Base-by-base conservation (phyloP, 2,113 vertebrate genomes). In the Nyctibius bracteatus region DNA sequence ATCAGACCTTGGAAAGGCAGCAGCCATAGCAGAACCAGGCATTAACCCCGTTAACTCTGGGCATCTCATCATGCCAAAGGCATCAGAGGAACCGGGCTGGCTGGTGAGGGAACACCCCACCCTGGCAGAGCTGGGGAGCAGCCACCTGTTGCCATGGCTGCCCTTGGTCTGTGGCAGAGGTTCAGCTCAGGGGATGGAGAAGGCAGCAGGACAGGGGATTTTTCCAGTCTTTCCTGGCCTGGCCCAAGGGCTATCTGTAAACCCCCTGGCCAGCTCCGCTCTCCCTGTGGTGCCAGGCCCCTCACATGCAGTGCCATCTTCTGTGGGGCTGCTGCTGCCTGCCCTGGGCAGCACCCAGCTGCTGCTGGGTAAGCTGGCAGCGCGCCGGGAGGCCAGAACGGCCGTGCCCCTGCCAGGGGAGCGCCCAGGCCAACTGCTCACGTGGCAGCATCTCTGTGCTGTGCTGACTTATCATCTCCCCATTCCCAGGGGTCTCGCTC, bases 321-420 rank as follows among this genome's bases (percentile, higher is more conserved):
- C 79, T 11, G 25, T 2, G 1, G 72, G n/a, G 71, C 59, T 58
- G 66, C 51, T 47, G 80, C 72, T 37, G 51, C 65, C 47, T 58
- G 66, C 44, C 1, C 47, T 35, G 58, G 58, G 37, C 35, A 75
- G 8, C 37, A 44, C 23, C n/a, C 58, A 47, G 44, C 66, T 80
- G 39, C 68, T 71, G 83, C 62, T 65, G 49, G 70, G 63, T 28
- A 41, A 49, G 25, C 71, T 90, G 83, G 72, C 54, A 70, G 21
- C 73, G 70, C 0, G 0, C 65, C 0, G 0, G 43, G 43, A 52
- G 21, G 28, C 6, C 84, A 55, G 67, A 24, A 65, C 57, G 74
- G 81, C 70, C 28, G 0, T 71, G 68, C 39, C 52, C 72, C 8
- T 67, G 24, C 39, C 41, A 28, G 46, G 46, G 33, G 24, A 77